phyloP scores from a whole-genome alignment of 2,113 vertebrate genomes.

The Bostrychus sinensis region DNA sequence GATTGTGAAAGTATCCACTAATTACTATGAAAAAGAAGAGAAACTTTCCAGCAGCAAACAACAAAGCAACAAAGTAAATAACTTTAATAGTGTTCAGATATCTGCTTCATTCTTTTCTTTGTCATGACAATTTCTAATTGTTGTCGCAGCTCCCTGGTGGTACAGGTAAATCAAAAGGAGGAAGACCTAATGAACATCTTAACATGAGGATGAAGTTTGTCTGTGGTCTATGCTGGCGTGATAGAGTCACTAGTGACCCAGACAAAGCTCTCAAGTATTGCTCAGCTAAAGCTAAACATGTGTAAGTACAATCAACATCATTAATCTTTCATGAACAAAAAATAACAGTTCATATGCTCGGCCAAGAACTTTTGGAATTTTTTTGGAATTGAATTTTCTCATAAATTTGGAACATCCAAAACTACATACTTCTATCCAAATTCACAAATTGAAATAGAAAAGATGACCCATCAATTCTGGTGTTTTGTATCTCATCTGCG shows the following conservation, averaged over 20 bases:
- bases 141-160: conserved; percentile 22
- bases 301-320: conserved; percentile 68
- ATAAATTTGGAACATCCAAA: too few species aligned
- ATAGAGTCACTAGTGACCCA: conserved; percentile 86
- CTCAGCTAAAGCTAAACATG: conserved; percentile 89
- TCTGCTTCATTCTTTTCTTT: not conserved
- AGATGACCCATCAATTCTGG: too few species aligned
- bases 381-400: not conserved
- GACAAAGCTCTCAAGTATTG: conserved; percentile 92
- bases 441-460: too few species aligned
- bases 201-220: conserved; percentile 91
- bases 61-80: conserved; percentile 70
- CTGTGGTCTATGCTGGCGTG: conserved; percentile 90
- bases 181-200: conserved; percentile 36
- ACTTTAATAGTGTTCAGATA: not conserved
- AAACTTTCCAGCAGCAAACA: conserved; percentile 70
- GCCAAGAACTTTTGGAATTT: not conserved
- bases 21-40: conserved; percentile 84
- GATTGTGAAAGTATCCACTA: conserved; percentile 89
- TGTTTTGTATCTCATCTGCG: not conserved
- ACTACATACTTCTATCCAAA: too few species aligned
- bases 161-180: conserved; percentile 28
- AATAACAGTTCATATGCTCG: too few species aligned
- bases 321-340: too few species aligned
- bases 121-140: not conserved